Percentiles rank a stretch among this genome's conserved stretches.
These are phyloP conservation scores for Diorhabda carinulata DNA, from an alignment of 1,140 invertebrate genomes.

Conservation along the genomic window DNA sequence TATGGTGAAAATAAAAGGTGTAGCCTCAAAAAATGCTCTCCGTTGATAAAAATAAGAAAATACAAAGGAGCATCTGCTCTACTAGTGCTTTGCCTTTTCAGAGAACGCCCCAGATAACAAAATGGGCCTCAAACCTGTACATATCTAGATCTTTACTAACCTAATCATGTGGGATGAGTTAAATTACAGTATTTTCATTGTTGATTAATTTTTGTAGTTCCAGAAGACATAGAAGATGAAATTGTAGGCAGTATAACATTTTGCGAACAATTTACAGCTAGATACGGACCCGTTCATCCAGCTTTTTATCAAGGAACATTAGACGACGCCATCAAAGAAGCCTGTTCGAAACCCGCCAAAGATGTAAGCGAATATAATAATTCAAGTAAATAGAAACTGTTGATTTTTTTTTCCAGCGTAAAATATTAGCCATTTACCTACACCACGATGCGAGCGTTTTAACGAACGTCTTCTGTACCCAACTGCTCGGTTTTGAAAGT, in stretches of 20 bases:
- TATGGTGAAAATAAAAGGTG: too few species aligned
- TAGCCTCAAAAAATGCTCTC: too few species aligned
- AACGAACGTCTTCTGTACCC: slow-evolving; percentile 94
- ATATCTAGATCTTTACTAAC: slow-evolving; percentile 4
- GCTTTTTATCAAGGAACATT: slow-evolving; percentile 87
- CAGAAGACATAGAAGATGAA: slow-evolving; percentile 81
- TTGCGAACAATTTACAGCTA: slow-evolving; percentile 73
- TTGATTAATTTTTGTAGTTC: slow-evolving; percentile 59
- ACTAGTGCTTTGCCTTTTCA: too few species aligned
- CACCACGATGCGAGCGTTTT: slow-evolving; percentile 92
- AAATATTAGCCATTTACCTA: slow-evolving; percentile 87
- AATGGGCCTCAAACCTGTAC: too few species aligned
- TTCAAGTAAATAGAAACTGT: not conserved
- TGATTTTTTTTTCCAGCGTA: slow-evolving; percentile 65
- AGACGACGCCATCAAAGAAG: slow-evolving; percentile 84
- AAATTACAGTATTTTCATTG: not conserved
- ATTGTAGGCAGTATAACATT: slow-evolving; percentile 82
- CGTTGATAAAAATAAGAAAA: too few species aligned
- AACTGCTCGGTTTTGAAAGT: slow-evolving; percentile 84
- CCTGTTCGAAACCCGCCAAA: slow-evolving; percentile 79
- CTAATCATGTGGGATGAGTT: not conserved
- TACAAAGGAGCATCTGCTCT: too few species aligned
- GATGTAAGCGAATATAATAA: slow-evolving; percentile 60
- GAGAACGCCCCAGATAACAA: too few species aligned
- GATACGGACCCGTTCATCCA: slow-evolving; percentile 79